Base-by-base conservation (phyloP, 1,140 invertebrate species). In the Bombus waltoni region DNA sequence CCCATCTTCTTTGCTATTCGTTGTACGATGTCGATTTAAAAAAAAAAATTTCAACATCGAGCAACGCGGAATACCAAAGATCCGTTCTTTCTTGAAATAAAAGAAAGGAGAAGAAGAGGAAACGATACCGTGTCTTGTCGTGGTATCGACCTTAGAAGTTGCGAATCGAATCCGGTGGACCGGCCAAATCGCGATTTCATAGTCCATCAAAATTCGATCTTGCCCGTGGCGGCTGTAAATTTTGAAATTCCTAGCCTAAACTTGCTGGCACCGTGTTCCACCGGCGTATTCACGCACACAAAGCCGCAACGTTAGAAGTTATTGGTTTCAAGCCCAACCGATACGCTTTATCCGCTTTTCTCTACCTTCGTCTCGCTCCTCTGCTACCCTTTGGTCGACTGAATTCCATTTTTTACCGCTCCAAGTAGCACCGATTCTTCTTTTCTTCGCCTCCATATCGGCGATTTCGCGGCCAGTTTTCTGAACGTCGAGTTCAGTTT, bases 131-230 rank as follows among this genome's bases (percentile, higher is more conserved):
- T 25, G 28, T 65, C 59, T 65, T n/a, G 2, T 42, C 35, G 3
- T 32, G 3, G 35, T 22, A 15, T 13, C 53, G 77, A 84, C 71
- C 18, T 22, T 25, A 53, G 18, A 15, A 70, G 74, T 85, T 42
- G 59, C 76, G 44, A 28, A 78, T 78, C 81, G 78, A 42, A 75
- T 22, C 42, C 62, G 57, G 47, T 28, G 73, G 44, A 18, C n/a
- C 59, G 38, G 47, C 59, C 47, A 87, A 90, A 90, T 87, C 65
- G 85, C 89, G 81, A 90, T 90, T 90, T 90, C 81, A 90, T 90
- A 90, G 88, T 87, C 89, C 74, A 90, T 90, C 89, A 87, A 90
- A 90, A 81, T 57, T 71, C 89, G 78, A 90, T 90, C 81, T 81
- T 73, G 81, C 74, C 71, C 59, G 66, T 82, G 68, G 70, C 88